Conservation (phyloP, 1,140 invertebrate species). For the Ephestia elutella region DNA sequence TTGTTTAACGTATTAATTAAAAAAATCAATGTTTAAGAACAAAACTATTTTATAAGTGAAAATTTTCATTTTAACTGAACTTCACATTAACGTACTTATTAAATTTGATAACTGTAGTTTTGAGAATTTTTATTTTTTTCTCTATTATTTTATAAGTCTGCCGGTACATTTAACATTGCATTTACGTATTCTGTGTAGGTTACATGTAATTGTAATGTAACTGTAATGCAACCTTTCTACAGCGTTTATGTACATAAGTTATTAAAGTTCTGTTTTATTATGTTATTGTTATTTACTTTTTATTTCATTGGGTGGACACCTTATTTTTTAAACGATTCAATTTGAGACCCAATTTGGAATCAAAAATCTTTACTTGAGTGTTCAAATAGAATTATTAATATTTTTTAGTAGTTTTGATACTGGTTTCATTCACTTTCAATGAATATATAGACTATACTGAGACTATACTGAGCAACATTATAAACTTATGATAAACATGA, state of each 20-base stretch:
- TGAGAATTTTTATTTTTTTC: constrained; percentile 5
- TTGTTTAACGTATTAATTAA: no score
- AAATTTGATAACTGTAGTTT: neutral
- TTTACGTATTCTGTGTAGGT: constrained; percentile 34
- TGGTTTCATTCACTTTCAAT: no score
- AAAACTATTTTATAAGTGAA: neutral
- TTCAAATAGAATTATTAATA: no score
- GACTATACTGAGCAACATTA: no score
- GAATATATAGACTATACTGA: no score
- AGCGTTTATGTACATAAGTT: constrained; percentile 48
- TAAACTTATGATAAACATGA: no score
- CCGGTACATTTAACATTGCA: constrained; percentile 48
- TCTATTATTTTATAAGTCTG: constrained; percentile 24
- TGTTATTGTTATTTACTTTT: constrained; percentile 41
- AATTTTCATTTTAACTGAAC: no score
- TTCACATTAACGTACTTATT: no score
- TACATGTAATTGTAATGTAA: constrained; percentile 22
- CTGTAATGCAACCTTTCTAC: constrained; percentile 28
- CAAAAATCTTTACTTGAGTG: no score
- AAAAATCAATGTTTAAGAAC: neutral
- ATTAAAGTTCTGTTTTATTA: constrained; percentile 56
- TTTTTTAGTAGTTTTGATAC: no score
- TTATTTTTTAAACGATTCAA: no score
- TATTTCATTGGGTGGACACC: constrained; percentile 8
- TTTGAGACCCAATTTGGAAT: no score